Evolutionary conservation across 2,113 vertebrate genomes (phyloP).

Genomic region (Leiothrix lutea): DNA sequence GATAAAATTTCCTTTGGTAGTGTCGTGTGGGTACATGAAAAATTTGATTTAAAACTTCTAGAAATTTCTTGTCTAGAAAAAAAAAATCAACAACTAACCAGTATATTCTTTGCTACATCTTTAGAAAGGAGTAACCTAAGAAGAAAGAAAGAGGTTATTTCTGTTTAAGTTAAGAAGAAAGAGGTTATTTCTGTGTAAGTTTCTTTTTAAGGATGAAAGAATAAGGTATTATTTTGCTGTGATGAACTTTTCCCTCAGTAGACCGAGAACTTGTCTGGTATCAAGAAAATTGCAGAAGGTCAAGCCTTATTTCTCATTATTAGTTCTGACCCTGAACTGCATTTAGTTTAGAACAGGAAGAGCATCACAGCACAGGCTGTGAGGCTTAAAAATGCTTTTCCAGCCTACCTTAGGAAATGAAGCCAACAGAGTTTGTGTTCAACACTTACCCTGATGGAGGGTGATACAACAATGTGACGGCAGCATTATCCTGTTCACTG

Average conservation of each 20-base stretch:
- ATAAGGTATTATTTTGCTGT: neutral
- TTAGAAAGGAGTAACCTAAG: neutral
- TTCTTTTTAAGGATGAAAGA: neutral
- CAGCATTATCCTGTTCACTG: neutral
- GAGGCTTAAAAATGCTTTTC: neutral
- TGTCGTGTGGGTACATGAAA: neutral
- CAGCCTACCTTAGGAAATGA: neutral
- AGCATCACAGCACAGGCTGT: neutral
- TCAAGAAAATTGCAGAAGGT: neutral
- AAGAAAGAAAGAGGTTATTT: neutral
- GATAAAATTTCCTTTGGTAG: neutral
- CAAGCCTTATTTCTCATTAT: neutral
- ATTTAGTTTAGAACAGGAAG: neutral
- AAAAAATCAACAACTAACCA: neutral
- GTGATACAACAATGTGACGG: neutral
- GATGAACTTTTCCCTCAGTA: neutral
- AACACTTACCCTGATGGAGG: neutral
- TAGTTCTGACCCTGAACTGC: neutral
- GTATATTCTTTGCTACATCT: neutral
- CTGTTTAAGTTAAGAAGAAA: neutral
- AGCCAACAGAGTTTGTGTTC: neutral
- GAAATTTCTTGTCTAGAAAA: neutral
- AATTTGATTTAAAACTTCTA: neutral
- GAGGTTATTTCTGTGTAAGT: neutral
- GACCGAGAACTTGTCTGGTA: neutral